These are phyloP conservation scores for Podarcis cretensis DNA, from an alignment of 2,113 vertebrate genomes.

Conservation along the genomic window DNA sequence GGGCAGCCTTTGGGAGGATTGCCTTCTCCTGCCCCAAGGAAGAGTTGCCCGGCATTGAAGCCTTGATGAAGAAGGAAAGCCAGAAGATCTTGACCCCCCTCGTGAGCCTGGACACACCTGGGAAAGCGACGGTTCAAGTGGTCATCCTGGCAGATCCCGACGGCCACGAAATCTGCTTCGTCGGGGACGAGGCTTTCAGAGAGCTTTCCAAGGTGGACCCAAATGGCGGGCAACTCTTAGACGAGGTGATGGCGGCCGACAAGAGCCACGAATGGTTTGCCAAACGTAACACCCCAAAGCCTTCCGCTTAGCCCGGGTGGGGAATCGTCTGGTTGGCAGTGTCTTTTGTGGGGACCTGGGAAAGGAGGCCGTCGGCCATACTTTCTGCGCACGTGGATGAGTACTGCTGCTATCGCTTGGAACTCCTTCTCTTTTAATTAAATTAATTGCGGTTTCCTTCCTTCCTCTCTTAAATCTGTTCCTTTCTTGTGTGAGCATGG, in stretches of 20 bases:
- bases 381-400: neutral
- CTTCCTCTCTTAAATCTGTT: neutral
- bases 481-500: neutral
- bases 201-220: constrained; percentile 90
- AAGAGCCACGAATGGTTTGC: constrained; percentile 96
- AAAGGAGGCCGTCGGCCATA: neutral
- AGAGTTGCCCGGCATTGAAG: constrained; percentile 88
- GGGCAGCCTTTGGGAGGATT: constrained; percentile 91
- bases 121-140: constrained; percentile 96
- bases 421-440: neutral
- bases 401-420: neutral
- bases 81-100: constrained; percentile 92
- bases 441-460: neutral
- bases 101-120: constrained; percentile 94
- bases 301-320: constrained; percentile 77
- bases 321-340: fast-evolving
- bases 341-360: neutral
- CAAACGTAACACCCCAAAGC: constrained; percentile 84
- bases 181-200: constrained; percentile 92
- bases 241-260: constrained; percentile 92
- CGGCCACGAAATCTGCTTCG: constrained; percentile 96
- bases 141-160: constrained; percentile 95
- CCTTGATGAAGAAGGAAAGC: constrained; percentile 87
- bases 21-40: constrained; percentile 93
- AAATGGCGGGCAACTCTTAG: constrained; percentile 81